phyloP scores from a whole-genome alignment of 2,797 vertebrate species.

The Salmo trutta region DNA sequence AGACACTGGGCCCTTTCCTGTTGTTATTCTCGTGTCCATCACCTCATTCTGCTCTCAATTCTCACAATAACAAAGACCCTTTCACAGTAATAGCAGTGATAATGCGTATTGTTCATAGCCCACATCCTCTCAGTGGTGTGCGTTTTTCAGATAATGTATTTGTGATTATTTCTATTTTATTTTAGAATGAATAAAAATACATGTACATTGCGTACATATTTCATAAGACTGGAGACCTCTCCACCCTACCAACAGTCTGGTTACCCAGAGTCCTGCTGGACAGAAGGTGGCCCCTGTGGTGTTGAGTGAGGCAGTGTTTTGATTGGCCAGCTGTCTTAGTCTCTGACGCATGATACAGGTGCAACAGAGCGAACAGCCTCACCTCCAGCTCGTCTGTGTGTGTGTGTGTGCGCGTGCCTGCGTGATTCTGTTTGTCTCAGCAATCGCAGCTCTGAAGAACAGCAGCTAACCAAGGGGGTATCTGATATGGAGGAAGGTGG shows the following conservation, averaged over 20 bases:
- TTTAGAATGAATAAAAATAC: background rate
- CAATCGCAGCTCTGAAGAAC: constrained; percentile 33
- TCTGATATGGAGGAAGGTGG: constrained; percentile 2
- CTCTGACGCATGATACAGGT: constrained; percentile 39
- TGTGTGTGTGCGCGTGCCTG: background rate
- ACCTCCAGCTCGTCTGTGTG: constrained; percentile 18
- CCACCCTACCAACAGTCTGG: constrained; percentile 28
- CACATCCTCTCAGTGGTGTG: too few relatives aligned
- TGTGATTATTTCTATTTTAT: background rate
- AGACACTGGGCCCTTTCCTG: constrained; percentile 38
- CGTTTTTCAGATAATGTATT: too few relatives aligned
- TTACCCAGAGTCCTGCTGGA: constrained; percentile 37
- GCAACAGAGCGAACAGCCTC: constrained; percentile 30
- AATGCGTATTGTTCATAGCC: too few relatives aligned
- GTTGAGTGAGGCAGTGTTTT: constrained; percentile 23
- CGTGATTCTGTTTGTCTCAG: constrained; percentile 48
- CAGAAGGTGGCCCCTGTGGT: constrained; percentile 35
- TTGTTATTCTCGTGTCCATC: constrained; percentile 37
- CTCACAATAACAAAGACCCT: background rate
- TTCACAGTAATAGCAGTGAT: too few relatives aligned
- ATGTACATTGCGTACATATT: constrained; percentile 10
- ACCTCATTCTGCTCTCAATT: constrained; percentile 20
- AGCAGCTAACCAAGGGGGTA: constrained; percentile 29
- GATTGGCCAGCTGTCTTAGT: constrained; percentile 44
- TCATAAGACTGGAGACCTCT: constrained; percentile 1